Evolutionary conservation across 2,797 vertebrate genomes (phyloP).

Genomic region (Aulostomus chinensis): DNA sequence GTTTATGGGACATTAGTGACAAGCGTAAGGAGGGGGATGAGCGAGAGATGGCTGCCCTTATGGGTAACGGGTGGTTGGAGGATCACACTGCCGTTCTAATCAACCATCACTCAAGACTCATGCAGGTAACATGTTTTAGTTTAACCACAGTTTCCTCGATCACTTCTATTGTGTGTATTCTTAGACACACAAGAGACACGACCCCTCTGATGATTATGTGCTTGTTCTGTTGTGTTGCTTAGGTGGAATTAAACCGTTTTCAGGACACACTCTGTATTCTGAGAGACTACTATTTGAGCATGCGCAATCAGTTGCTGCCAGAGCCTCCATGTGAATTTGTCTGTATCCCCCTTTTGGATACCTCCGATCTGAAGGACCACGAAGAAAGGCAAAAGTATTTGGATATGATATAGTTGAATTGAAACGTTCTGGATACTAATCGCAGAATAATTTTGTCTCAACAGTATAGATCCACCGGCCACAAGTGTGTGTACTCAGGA

Average conservation of each 20-base stretch:
- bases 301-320: constrained; percentile 73
- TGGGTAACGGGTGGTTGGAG: constrained; percentile 84
- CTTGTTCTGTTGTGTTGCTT: constrained; percentile 12
- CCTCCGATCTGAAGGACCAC: constrained; percentile 35
- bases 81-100: constrained; percentile 75
- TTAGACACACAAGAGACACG: background rate
- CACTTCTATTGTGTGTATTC: background rate
- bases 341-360: constrained; percentile 78
- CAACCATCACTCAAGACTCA: constrained; percentile 86
- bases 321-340: constrained; percentile 59
- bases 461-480: constrained; percentile 20
- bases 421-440: no score
- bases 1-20: constrained; percentile 89
- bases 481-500: constrained; percentile 25
- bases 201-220: background rate
- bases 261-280: constrained; percentile 85
- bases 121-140: constrained; percentile 77
- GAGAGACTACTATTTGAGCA: constrained; percentile 86
- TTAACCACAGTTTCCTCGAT: background rate
- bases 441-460: constrained; percentile 9
- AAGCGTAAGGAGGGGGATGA: constrained; percentile 84
- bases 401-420: no score
- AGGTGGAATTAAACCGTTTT: constrained; percentile 91
- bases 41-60: constrained; percentile 76
- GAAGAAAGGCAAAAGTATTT: constrained; percentile 53